Percentiles rank a stretch among this genome's conserved stretches.
Evolutionary conservation across 2,797 vertebrate species (phyloP).

Genomic region (Kryptolebias ocellatus): DNA sequence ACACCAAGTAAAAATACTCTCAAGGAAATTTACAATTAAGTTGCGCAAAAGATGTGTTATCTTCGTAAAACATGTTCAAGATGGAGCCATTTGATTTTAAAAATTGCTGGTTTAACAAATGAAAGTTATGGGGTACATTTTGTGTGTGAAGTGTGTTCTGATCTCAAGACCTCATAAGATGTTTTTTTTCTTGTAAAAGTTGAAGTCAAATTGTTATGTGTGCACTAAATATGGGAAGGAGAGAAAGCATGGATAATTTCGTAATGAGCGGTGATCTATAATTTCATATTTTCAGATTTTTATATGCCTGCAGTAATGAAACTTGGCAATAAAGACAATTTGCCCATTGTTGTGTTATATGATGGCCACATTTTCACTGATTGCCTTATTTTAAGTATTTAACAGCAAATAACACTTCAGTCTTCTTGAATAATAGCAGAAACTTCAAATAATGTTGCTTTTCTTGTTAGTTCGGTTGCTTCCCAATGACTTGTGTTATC

Average conservation of each 20-base stretch:
- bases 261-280: background rate
- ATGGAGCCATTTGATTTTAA: no score
- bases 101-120: no score
- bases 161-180: background rate
- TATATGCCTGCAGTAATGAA: background rate
- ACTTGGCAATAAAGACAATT: constrained; percentile 3
- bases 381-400: constrained; percentile 21
- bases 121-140: no score
- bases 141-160: background rate
- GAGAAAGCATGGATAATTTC: background rate
- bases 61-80: no score
- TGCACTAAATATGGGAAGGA: background rate
- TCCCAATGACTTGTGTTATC: constrained; percentile 27
- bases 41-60: no score
- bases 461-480: constrained; percentile 30
- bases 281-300: background rate
- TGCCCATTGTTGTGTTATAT: constrained; percentile 10
- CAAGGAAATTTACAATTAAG: no score
- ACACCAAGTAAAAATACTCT: no score
- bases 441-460: constrained; percentile 46
- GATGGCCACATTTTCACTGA: constrained; percentile 19
- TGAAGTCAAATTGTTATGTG: background rate
- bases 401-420: constrained; percentile 34
- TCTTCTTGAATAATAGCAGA: constrained; percentile 58
- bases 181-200: background rate